These are phyloP conservation scores for Nomada ferruginata DNA, from an alignment of 2,888 invertebrate genomes.

Conservation along the genomic window DNA sequence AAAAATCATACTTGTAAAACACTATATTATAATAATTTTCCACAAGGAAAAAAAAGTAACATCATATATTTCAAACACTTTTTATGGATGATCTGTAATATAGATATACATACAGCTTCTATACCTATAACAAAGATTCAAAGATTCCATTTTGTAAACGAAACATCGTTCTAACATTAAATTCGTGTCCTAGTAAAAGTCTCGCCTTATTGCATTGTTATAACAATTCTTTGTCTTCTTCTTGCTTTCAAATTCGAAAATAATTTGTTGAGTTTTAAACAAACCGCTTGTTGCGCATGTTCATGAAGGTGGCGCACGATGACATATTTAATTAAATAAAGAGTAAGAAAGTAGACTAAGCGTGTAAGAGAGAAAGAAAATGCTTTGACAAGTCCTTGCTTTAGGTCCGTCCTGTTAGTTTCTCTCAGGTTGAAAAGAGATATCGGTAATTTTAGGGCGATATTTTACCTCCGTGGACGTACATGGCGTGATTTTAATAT, in stretches of 20 bases:
- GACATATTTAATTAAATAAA: slow-evolving; percentile 47
- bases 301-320: slow-evolving; percentile 46
- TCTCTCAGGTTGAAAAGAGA: slow-evolving; percentile 17
- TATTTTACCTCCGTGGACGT: not conserved
- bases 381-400: slow-evolving; percentile 50
- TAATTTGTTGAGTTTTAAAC: not conserved
- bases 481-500: slow-evolving; percentile 9
- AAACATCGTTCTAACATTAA: not conserved
- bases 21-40: too few species aligned
- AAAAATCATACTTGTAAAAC: too few species aligned
- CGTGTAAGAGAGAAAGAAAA: slow-evolving; percentile 34
- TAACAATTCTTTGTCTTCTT: not conserved
- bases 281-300: slow-evolving; percentile 13
- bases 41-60: too few species aligned
- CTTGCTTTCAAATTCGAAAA: not conserved
- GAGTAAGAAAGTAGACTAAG: slow-evolving; percentile 35
- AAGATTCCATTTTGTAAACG: too few species aligned
- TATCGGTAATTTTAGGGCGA: slow-evolving; percentile 7
- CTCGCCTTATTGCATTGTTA: not conserved
- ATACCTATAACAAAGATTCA: too few species aligned
- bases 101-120: too few species aligned
- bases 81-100: too few species aligned
- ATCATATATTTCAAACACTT: too few species aligned
- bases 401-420: slow-evolving; percentile 22
- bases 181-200: not conserved